Evolutionary conservation across 2,888 invertebrate genomes (phyloP).

Genomic region (Lottia gigantea): DNA sequence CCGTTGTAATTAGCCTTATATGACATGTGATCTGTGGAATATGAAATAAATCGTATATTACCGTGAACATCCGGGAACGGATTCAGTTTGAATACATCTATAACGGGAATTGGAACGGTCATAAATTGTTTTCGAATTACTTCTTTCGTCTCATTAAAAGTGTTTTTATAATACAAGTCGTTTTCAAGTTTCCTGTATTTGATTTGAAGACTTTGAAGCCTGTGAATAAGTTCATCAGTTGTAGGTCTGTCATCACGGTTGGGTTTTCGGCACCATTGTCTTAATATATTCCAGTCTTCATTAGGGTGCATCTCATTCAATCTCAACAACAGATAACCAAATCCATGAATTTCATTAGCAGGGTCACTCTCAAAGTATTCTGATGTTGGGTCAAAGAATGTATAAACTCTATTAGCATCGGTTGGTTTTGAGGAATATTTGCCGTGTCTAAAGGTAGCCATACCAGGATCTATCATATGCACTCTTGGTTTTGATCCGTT

Average conservation of each 20-base stretch:
- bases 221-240: neutral
- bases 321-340: slow-evolving; percentile 20
- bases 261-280: neutral
- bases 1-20: too few species aligned
- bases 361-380: neutral
- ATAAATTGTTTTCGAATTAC: too few species aligned
- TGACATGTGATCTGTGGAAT: too few species aligned
- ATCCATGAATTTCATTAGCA: slow-evolving; percentile 21
- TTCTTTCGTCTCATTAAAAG: too few species aligned
- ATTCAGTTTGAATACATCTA: too few species aligned
- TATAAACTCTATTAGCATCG: slow-evolving; percentile 10
- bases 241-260: neutral
- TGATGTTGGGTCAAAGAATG: slow-evolving; percentile 23
- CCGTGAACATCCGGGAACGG: too few species aligned
- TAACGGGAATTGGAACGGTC: too few species aligned
- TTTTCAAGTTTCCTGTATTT: neutral
- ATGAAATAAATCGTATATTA: too few species aligned
- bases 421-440: slow-evolving; percentile 9
- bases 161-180: too few species aligned
- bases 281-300: neutral
- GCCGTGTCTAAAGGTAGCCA: slow-evolving; percentile 26
- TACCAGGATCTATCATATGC: slow-evolving; percentile 26
- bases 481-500: slow-evolving; percentile 7
- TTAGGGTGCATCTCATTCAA: slow-evolving; percentile 8
- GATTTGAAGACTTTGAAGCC: neutral